Evolutionary conservation across 2,797 vertebrate genomes (phyloP).

Genomic region (Chrysolophus pictus): DNA sequence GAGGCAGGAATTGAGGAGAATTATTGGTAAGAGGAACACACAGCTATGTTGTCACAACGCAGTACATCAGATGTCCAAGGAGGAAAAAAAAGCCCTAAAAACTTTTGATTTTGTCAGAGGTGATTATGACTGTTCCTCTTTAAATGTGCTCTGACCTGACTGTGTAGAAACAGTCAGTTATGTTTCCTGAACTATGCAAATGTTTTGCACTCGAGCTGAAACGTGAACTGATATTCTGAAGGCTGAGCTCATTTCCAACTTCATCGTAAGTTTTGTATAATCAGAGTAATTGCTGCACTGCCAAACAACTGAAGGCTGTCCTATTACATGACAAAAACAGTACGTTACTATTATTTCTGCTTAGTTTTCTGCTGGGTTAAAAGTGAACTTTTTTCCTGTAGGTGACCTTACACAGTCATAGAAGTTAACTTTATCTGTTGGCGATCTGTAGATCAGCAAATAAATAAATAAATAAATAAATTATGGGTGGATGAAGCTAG

Average conservation of each 20-base stretch:
- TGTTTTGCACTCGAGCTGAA: neutral
- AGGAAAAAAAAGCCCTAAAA: neutral
- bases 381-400: neutral
- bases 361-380: neutral
- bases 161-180: neutral
- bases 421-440: neutral
- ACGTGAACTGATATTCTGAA: neutral
- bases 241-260: neutral
- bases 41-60: neutral
- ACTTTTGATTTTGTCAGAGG: neutral
- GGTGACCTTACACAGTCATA: neutral
- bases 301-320: neutral
- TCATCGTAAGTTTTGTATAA: neutral
- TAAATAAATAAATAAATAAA: neutral
- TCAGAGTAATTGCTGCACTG: neutral
- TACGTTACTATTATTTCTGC: neutral
- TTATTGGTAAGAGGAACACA: neutral
- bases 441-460: neutral
- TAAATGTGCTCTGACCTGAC: conserved; percentile 19
- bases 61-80: neutral
- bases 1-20: neutral
- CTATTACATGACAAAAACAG: neutral
- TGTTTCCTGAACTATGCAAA: neutral
- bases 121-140: neutral
- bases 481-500: neutral